A percentile compares a stretch with the other conserved stretches of the same genome.
phyloP scores from a whole-genome alignment of 2,797 vertebrate species.

The Trachops cirrhosus region DNA sequence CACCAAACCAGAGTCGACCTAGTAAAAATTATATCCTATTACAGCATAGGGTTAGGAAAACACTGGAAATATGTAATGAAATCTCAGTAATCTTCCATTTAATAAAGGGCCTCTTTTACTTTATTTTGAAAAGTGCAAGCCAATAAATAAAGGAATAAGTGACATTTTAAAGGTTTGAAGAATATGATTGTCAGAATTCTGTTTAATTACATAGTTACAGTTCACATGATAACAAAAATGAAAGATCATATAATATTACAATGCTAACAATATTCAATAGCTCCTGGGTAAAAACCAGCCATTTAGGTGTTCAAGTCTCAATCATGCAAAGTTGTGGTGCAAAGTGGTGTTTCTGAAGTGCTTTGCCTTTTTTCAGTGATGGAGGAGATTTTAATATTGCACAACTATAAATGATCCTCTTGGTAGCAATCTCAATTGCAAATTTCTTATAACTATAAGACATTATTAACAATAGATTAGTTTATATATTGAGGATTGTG shows the following conservation, averaged over 20 bases:
- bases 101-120: constrained; percentile 63
- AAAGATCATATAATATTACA: constrained; percentile 57
- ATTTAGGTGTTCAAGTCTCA: constrained; percentile 50
- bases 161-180: constrained; percentile 65
- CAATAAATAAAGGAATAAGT: constrained; percentile 40
- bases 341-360: constrained; percentile 33
- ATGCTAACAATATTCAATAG: constrained; percentile 43
- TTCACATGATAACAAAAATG: constrained; percentile 62
- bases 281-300: not conserved
- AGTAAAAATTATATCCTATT: not conserved
- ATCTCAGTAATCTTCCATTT: constrained; percentile 47
- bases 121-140: constrained; percentile 67
- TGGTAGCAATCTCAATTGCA: not conserved
- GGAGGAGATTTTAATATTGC: constrained; percentile 34
- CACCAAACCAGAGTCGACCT: not conserved
- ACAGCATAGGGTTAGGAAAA: constrained; percentile 18
- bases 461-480: not conserved
- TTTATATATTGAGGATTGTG: not conserved
- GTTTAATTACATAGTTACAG: constrained; percentile 66
- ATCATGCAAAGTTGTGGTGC: not conserved
- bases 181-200: constrained; percentile 61
- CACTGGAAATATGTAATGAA: constrained; percentile 34
- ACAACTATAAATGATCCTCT: not conserved
- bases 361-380: not conserved
- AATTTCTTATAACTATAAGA: constrained; percentile 29